Percentiles rank a stretch among this genome's conserved stretches.
Conservation (phyloP, 2,888 invertebrate species). For the Acanthacorydalis orientalis region DNA sequence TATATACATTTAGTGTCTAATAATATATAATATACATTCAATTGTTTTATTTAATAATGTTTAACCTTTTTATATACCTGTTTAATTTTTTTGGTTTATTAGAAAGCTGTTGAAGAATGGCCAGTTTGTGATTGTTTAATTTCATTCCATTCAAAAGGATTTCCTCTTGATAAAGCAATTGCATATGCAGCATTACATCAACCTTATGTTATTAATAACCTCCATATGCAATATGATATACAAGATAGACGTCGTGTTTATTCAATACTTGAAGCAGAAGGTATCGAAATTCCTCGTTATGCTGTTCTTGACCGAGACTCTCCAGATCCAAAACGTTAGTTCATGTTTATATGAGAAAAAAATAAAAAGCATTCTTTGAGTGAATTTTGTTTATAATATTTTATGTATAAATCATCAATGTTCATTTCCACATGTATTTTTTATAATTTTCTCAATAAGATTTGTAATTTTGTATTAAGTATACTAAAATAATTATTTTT, state of each 20-base stretch:
- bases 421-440: background rate
- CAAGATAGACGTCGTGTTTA: conserved; percentile 92
- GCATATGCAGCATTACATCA: conserved; percentile 84
- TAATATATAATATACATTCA: no score
- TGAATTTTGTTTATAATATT: no score
- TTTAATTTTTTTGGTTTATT: background rate
- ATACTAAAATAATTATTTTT: no score
- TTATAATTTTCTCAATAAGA: no score
- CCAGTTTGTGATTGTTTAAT: conserved; percentile 94
- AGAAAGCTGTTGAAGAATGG: conserved; percentile 96
- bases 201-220: conserved; percentile 95
- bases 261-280: conserved; percentile 80
- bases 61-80: no score
- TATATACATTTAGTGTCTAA: no score
- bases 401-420: no score
- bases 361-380: background rate
- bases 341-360: conserved; percentile 5
- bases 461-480: no score
- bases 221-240: conserved; percentile 96
- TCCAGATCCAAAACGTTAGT: conserved; percentile 74
- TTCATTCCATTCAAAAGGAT: conserved; percentile 96
- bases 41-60: no score
- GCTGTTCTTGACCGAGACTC: conserved; percentile 92
- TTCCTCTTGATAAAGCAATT: conserved; percentile 95
- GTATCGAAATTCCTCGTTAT: conserved; percentile 95